Evolutionary conservation across 2,113 vertebrate genomes (phyloP).

Genomic region (Mastomys natalensis): DNA sequence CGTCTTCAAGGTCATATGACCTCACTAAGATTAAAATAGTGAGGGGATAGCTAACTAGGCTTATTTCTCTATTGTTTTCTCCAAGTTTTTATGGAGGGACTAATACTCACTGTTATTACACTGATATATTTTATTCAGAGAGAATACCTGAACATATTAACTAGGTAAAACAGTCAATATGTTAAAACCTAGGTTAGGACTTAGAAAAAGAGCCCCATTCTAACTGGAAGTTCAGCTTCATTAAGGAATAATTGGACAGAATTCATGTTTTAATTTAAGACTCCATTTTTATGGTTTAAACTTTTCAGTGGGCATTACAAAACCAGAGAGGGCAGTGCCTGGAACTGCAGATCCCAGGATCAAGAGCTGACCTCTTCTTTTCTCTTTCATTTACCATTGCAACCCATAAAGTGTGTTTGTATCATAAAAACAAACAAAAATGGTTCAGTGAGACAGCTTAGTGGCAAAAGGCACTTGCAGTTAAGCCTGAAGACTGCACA

Average conservation of each 20-base stretch:
- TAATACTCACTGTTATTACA: background rate
- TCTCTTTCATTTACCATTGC: background rate
- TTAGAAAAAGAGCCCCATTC: background rate
- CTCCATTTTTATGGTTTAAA: slow-evolving; percentile 4
- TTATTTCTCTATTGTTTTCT: background rate
- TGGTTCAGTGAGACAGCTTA: background rate
- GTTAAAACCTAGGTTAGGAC: background rate
- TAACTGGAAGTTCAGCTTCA: slow-evolving; percentile 23
- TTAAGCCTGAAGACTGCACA: background rate
- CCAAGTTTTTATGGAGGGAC: background rate
- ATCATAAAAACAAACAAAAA: background rate
- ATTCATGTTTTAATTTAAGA: slow-evolving; percentile 15
- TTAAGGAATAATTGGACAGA: background rate
- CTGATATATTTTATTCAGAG: background rate
- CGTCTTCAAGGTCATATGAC: background rate
- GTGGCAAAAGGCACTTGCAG: background rate
- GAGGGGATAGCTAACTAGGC: background rate
- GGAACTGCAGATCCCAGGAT: background rate
- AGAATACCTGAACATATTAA: background rate
- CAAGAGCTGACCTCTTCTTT: background rate
- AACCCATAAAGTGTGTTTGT: background rate
- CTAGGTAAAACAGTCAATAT: background rate
- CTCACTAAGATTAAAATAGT: background rate
- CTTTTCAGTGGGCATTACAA: background rate
- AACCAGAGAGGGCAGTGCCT: background rate